Evolutionary conservation across 92 coral and sea anemone species (phyloP), one percentile per base, ranked within the genome.

Genomic region (Actinernus sp.): DNA sequence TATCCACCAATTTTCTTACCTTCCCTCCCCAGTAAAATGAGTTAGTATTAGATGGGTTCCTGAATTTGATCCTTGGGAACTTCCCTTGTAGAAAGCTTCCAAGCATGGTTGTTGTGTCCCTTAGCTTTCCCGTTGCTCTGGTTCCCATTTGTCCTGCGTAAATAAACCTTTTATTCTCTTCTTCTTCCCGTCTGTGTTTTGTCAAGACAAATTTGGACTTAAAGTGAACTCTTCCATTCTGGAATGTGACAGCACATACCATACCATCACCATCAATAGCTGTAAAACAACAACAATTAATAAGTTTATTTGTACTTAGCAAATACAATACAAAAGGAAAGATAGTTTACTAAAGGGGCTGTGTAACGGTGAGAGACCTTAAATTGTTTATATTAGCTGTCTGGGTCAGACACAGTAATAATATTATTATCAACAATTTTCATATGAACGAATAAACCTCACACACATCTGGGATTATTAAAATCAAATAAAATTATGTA

Each of bases 181-280:
- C 39, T 65, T 90, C 96, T 41, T 80, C 86, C 14, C 37, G 74
- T 12, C 92, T 62, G 53, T 86, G 92, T 56, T 81, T 49, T 51
- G 88, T 77, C 29, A 60, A 66, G 31, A 90, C 89, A 80, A 90
- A 90, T 55, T 81, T 90, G 39, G 96, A 90, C 70, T 55, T 82
- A 63, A 90, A 90, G 31, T 86, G 96, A 10, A 75, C 96, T 4
- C 60, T 58, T 6, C 96, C 96, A 74, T 90, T 74, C 53, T 71
- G 80, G 49, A 90, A 86, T 6, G 96, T 80, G 37, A 90, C 19
- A 1, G 96, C 96, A 81, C 96, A 90, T 13, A 90, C 82, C 96
- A 90, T 90, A 23, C 96, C 96, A 80, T 90, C 96, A 3, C 96
- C 96, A 70, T 90, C 96, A 69, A 90, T 90, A 36, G 96, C 96